These are phyloP conservation scores for Nemoura dubitans DNA, from an alignment of 2,888 invertebrate genomes.

Conservation along the genomic window DNA sequence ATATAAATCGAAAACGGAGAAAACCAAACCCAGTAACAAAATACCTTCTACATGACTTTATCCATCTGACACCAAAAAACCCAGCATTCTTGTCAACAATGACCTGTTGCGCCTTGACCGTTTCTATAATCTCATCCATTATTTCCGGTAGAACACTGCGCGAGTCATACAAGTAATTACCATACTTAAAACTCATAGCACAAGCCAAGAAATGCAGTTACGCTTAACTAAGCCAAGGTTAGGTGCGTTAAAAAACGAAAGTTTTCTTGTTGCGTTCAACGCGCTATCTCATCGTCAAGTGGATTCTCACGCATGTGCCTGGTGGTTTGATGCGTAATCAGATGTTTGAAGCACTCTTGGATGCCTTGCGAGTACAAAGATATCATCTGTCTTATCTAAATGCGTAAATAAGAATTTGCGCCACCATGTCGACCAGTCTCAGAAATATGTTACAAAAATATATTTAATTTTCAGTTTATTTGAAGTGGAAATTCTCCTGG, in stretches of 20 bases:
- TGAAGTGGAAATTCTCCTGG: too few relatives aligned
- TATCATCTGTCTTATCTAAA: too few relatives aligned
- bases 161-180: neutral
- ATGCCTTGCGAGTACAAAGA: too few relatives aligned
- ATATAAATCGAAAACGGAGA: too few relatives aligned
- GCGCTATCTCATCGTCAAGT: neutral
- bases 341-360: too few relatives aligned
- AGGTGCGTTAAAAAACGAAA: neutral
- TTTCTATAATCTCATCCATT: neutral
- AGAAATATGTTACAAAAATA: too few relatives aligned
- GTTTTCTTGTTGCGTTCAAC: neutral
- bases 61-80: too few relatives aligned
- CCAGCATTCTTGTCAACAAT: neutral
- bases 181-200: neutral
- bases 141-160: neutral
- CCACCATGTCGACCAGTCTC: too few relatives aligned
- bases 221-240: constrained; percentile 3
- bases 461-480: too few relatives aligned
- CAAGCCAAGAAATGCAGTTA: neutral
- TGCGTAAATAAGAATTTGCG: too few relatives aligned
- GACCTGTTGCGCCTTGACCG: neutral
- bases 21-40: too few relatives aligned
- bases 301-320: neutral
- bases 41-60: too few relatives aligned
- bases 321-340: neutral